Evolutionary conservation across 2,113 vertebrate species (phyloP).

Genomic region (Datnioides undecimradiatus): DNA sequence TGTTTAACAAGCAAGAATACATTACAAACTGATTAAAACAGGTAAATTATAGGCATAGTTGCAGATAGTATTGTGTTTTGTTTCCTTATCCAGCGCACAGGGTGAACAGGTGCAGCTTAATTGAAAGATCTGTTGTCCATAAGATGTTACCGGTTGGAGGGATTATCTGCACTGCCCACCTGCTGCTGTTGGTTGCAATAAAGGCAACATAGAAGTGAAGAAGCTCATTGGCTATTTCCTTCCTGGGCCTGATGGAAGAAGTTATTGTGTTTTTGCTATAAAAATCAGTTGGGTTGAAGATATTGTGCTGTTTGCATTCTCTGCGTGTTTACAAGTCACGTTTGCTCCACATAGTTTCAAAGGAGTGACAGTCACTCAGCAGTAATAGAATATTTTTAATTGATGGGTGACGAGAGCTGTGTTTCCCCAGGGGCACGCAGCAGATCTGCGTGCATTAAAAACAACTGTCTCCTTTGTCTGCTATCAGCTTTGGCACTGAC

Average conservation of each 20-base stretch:
- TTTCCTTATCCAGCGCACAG: not conserved
- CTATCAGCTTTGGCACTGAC: conserved; percentile 27
- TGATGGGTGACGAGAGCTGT: conserved; percentile 33
- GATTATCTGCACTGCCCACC: conserved; percentile 72
- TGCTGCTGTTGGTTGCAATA: conserved; percentile 43
- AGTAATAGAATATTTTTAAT: conserved; percentile 37
- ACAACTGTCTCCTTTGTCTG: conserved; percentile 43
- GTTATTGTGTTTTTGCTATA: not conserved
- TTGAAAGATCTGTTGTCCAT: conserved; percentile 55
- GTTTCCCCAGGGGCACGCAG: conserved; percentile 8
- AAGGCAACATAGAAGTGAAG: conserved; percentile 18
- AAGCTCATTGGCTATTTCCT: conserved; percentile 22
- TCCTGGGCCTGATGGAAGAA: not conserved
- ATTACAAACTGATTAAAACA: not conserved
- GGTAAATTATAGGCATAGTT: not conserved
- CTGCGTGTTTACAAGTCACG: conserved; percentile 16
- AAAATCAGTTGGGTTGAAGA: not conserved
- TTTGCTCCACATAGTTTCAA: conserved; percentile 34
- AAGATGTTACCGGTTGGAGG: conserved; percentile 45
- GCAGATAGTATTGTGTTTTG: not conserved
- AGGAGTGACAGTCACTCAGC: conserved; percentile 30
- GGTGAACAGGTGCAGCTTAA: conserved; percentile 62
- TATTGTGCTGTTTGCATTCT: not conserved
- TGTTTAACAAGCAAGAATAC: not conserved
- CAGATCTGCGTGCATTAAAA: conserved; percentile 22